Evolutionary conservation across 1,140 invertebrate genomes (phyloP), one percentile per base, ranked within the genome.

Genomic region (Drosophila equinoxialis): DNA sequence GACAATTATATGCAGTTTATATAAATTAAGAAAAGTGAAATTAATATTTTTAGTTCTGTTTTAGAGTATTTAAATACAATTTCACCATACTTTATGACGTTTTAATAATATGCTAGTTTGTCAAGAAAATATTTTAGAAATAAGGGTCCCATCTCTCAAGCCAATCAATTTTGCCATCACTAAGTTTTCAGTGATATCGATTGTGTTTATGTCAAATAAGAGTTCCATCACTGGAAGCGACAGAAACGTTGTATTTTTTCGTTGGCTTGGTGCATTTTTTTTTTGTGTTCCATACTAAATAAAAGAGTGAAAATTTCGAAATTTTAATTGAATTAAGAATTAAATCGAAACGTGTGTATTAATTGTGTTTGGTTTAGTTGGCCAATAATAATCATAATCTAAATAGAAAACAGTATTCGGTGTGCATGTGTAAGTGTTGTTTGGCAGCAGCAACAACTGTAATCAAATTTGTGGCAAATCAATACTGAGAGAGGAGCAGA

Each of bases 401-500:
- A 5, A 67, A 67, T 74, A 70, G 63, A 55, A 37, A 80, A 77
- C 76, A 89, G 84, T 87, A 89, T 89, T 79, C 54, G 14, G 71
- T 65, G 72, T 61, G 70, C 45, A 51, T 51, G 45, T 51, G 45
- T 51, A 11, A 51, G 45, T 51, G 45, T 51, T 77, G 66, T 75
- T 85, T 67, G 83, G 71, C 72, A 59, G 54, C 51, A 77, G 65
- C 66, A 70, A 68, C 14, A 59, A 70, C 45, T 42, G 14, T 57
- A 68, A 58, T 73, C 57, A 59, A 59, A 59, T 63, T 79, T 71
- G 74, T 85, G 78, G 68, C 68, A 87, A 86, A 86, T 86, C 82
- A 86, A 86, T 86, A 83, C 81, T 41, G 11, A 39, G 37, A 39
- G 37, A 39, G 37, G 3, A 39, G 10, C 30, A 30, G 30, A 30